phyloP scores from a whole-genome alignment of 2,888 invertebrate genomes.

The Drosophila planitibia region DNA sequence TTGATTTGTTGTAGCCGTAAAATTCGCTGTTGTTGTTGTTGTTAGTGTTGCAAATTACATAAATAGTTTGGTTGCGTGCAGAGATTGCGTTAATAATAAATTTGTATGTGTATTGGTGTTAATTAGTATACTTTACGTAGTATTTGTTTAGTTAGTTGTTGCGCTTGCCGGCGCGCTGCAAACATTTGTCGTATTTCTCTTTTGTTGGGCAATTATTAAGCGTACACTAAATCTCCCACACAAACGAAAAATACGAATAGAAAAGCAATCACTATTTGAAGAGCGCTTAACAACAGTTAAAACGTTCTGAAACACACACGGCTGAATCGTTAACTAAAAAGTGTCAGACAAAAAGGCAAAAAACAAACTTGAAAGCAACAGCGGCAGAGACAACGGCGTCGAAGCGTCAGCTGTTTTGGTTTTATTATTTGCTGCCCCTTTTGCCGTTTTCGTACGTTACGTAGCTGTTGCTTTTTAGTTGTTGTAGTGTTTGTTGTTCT shows the following conservation, averaged over 20 bases:
- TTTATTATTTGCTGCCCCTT: slow-evolving; percentile 15
- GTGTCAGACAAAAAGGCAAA: slow-evolving; percentile 66
- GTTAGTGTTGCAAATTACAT: slow-evolving; percentile 48
- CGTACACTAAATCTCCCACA: slow-evolving; percentile 63
- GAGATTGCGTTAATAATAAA: slow-evolving; percentile 23
- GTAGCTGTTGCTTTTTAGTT: slow-evolving; percentile 39
- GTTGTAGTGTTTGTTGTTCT: slow-evolving; percentile 23
- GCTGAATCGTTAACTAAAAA: slow-evolving; percentile 72
- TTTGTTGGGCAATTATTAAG: slow-evolving; percentile 63
- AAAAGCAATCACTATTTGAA: slow-evolving; percentile 25
- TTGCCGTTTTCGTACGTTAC: slow-evolving; percentile 17
- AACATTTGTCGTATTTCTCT: slow-evolving; percentile 60
- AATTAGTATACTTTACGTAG: slow-evolving; percentile 67
- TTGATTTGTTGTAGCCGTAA: slow-evolving; percentile 43
- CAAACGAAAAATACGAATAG: slow-evolving; percentile 3
- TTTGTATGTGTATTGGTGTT: slow-evolving; percentile 7
- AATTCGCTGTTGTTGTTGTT: slow-evolving; percentile 37
- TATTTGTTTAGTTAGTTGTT: slow-evolving; percentile 57
- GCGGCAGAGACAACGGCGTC: slow-evolving; percentile 32
- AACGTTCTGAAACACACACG: slow-evolving; percentile 69
- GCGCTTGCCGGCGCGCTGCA: slow-evolving; percentile 40
- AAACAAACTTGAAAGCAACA: slow-evolving; percentile 51
- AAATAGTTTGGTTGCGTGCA: slow-evolving; percentile 50
- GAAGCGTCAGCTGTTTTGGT: slow-evolving; percentile 68
- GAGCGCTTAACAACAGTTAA: slow-evolving; percentile 32